A percentile compares a stretch with the other conserved stretches of the same genome.
These are phyloP conservation scores for Liodrosophila aerea DNA, from an alignment of 2,888 invertebrate species.

Conservation along the genomic window DNA sequence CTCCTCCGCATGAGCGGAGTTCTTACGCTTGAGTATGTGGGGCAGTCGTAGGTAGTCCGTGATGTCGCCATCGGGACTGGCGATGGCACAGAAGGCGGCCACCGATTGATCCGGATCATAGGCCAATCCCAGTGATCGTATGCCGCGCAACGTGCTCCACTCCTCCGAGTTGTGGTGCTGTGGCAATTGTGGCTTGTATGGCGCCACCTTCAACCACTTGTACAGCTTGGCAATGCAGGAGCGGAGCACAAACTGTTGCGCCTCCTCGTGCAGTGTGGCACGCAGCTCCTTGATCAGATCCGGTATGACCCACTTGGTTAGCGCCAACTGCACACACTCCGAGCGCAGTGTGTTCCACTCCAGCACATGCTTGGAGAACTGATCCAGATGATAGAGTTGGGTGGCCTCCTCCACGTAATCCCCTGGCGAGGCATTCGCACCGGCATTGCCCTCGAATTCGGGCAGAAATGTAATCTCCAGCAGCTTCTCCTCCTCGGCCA, in stretches of 20 bases:
- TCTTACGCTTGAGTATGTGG: constrained; percentile 91
- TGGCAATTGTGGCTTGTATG: constrained; percentile 87
- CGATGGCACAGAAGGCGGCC: constrained; percentile 93
- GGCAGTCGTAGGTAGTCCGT: constrained; percentile 95
- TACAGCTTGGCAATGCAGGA: constrained; percentile 93
- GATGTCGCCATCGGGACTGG: constrained; percentile 95
- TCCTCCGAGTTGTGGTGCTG: constrained; percentile 95
- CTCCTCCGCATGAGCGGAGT: constrained; percentile 87
- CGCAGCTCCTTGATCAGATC: constrained; percentile 93
- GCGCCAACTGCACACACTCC: constrained; percentile 93
- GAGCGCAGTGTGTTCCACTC: constrained; percentile 97
- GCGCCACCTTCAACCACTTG: constrained; percentile 92
- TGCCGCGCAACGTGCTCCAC: constrained; percentile 90
- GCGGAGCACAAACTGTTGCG: constrained; percentile 92
- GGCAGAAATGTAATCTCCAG: constrained; percentile 89
- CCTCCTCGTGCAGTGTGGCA: constrained; percentile 90
- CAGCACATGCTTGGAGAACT: constrained; percentile 95
- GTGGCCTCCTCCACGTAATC: constrained; percentile 95
- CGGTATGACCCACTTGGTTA: constrained; percentile 94
- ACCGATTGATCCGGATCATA: constrained; percentile 93
- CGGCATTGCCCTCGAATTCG: constrained; percentile 88
- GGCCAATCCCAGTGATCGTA: constrained; percentile 93
- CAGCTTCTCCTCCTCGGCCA: constrained; percentile 92
- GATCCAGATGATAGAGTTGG: constrained; percentile 88
- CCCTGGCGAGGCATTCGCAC: constrained; percentile 83